These are phyloP conservation scores for Crossocerus cetratus DNA, from an alignment of 2,888 invertebrate genomes.

Conservation along the genomic window DNA sequence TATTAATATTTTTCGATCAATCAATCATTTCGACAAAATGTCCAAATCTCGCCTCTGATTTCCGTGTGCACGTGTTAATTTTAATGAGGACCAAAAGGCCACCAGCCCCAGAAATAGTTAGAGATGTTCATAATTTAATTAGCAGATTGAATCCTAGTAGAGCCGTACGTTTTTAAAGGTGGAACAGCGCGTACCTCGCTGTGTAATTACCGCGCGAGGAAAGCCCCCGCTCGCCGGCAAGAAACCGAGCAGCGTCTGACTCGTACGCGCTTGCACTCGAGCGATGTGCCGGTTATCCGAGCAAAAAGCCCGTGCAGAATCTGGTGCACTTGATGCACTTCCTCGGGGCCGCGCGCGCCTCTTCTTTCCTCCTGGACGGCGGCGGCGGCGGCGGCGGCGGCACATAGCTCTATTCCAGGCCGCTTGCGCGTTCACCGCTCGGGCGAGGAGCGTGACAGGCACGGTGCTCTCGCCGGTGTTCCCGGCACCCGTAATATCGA, in stretches of 20 bases:
- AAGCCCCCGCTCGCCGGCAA: not conserved
- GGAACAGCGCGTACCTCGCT: not conserved
- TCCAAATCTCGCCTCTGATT: too few species aligned
- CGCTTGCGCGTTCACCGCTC: constrained; percentile 11
- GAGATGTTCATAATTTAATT: too few species aligned
- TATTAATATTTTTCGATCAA: too few species aligned
- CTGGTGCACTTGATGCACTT: constrained; percentile 1
- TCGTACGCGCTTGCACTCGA: constrained; percentile 10
- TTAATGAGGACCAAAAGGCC: too few species aligned
- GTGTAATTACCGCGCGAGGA: constrained; percentile 14
- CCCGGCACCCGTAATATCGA: constrained; percentile 58
- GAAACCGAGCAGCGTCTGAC: constrained; percentile 10
- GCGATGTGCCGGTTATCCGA: constrained; percentile 20
- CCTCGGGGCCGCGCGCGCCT: not conserved
- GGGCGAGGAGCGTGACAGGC: constrained; percentile 5
- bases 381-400: too few species aligned
- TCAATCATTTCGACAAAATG: too few species aligned
- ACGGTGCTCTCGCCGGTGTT: constrained; percentile 17
- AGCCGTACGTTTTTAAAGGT: too few species aligned
- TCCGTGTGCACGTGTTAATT: too few species aligned
- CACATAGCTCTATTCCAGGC: constrained; percentile 18
- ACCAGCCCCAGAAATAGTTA: not conserved
- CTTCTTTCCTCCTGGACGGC: not conserved
- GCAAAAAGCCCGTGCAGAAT: constrained; percentile 30
- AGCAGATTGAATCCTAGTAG: too few species aligned